Evolutionary conservation across 1,140 invertebrate genomes (phyloP), one percentile per base, ranked within the genome.

Genomic region (Drosophila bifasciata): DNA sequence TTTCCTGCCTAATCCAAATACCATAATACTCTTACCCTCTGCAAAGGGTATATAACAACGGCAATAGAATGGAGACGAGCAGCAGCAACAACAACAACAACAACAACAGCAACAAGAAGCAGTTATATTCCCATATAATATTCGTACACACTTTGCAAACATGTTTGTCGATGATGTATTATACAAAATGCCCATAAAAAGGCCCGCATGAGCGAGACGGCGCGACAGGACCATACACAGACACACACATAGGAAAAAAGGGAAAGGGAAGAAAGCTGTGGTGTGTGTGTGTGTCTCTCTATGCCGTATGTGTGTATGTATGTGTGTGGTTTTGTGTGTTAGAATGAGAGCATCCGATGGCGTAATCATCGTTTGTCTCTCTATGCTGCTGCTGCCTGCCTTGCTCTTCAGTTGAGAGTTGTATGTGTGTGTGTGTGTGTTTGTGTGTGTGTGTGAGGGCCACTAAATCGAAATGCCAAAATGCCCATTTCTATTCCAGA

Each of bases 141-240:
- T 89, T 90, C 86, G 86, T 89, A 89, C 76, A 85, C 76, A 89
- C 85, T 89, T 89, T 89, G 85, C 85, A 89, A 89, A 89, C 79
- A 89, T 90, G 85, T 89, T 89, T 89, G 85, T 89, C 84, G 85
- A 89, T 89, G 85, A 89, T 89, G 85, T 89, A 89, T 89, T 89
- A 89, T 89, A 89, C 85, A 89, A 89, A 89, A 89, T 88, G 79
- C 83, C 83, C 83, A 88, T 88, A 88, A 88, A 88, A 88, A 88
- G 83, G 85, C 84, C 85, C 85, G 85, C 86, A 89, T 89, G 85
- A 89, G 50, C 61, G 86, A 89, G 86, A 89, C 63, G 52, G 80
- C 75, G 49, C 41, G 21, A 57, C 44, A 50, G 25, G 43, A 13
- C 43, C 57, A 36, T 4, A 11, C 9, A 36, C 32, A 13, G 9